A percentile compares a stretch with the other conserved stretches of the same genome.
These are phyloP conservation scores for Spicauda simplicius DNA, from an alignment of 2,888 invertebrate genomes.

Conservation along the genomic window DNA sequence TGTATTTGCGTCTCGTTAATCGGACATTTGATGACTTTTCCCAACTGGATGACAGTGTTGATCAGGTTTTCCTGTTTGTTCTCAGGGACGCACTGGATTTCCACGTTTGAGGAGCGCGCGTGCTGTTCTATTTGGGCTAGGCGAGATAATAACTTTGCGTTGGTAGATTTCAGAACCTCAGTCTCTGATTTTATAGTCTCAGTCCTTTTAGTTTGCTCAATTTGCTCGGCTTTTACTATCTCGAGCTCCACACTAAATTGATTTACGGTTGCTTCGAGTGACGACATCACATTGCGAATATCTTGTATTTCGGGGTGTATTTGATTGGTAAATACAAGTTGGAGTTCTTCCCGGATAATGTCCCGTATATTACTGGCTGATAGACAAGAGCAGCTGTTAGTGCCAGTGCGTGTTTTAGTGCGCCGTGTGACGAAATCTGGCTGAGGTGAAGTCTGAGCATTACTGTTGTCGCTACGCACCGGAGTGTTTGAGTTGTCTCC, in stretches of 20 bases:
- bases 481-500: slow-evolving; percentile 32
- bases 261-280: no score
- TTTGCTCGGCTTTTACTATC: slow-evolving; percentile 3
- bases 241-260: slow-evolving; percentile 6
- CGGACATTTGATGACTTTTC: neutral
- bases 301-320: no score
- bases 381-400: slow-evolving; percentile 22
- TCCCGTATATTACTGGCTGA: slow-evolving; percentile 37
- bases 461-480: no score
- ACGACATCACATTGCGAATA: no score
- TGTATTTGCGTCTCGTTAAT: neutral
- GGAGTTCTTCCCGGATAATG: slow-evolving; percentile 38
- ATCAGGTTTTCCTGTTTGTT: no score
- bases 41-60: no score
- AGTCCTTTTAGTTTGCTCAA: no score
- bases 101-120: neutral
- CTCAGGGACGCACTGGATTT: no score
- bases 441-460: neutral
- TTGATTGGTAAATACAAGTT: no score
- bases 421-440: slow-evolving; percentile 34
- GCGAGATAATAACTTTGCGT: neutral
- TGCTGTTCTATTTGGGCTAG: slow-evolving; percentile 4
- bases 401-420: slow-evolving; percentile 22
- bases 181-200: no score
- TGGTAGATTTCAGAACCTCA: no score